Evolutionary conservation across 2,797 vertebrate species (phyloP).

Genomic region (Cryptoprocta ferox): DNA sequence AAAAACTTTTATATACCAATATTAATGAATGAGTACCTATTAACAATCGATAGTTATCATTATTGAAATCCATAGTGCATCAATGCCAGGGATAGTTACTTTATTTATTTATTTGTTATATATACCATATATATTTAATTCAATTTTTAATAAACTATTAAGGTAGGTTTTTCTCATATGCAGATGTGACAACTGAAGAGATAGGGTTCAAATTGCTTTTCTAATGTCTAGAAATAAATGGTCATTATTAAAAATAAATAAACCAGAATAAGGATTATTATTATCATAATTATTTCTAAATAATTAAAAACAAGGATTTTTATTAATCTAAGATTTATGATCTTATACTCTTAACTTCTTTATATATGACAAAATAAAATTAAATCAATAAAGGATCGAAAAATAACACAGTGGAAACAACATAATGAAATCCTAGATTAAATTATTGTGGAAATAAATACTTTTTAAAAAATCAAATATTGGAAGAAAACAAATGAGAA

Average conservation of each 20-base stretch:
- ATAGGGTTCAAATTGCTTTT: neutral
- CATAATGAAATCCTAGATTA: neutral
- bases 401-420: neutral
- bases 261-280: neutral
- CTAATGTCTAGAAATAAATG: neutral
- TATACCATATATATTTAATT: neutral
- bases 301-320: neutral
- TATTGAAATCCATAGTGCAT: neutral
- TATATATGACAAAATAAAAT: neutral
- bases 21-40: neutral
- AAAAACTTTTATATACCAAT: neutral
- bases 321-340: neutral
- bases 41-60: neutral
- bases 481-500: neutral
- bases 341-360: neutral
- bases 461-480: neutral
- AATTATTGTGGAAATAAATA: neutral
- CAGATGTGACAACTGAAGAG: neutral
- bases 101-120: neutral
- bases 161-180: neutral
- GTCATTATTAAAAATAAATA: neutral
- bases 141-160: neutral
- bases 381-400: neutral
- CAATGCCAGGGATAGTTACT: neutral
- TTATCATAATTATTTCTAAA: neutral